Percentiles rank a stretch among this genome's conserved stretches.
Evolutionary conservation across 2,888 invertebrate genomes (phyloP).

Genomic region (Eurytoma californica): DNA sequence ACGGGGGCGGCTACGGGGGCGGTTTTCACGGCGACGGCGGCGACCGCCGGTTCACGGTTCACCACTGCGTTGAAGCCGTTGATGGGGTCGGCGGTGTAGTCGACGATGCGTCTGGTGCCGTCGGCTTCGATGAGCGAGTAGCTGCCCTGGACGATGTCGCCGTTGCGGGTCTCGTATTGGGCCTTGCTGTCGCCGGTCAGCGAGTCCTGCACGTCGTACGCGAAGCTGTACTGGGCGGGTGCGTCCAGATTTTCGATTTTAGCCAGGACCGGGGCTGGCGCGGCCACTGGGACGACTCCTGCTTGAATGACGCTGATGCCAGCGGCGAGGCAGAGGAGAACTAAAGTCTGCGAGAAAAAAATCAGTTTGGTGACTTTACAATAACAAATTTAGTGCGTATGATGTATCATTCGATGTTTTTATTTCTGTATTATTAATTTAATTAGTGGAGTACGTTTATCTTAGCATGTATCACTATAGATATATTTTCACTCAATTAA

Average conservation of each 20-base stretch:
- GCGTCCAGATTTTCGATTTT: slow-evolving; percentile 68
- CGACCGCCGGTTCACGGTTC: slow-evolving; percentile 54
- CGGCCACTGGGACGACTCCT: slow-evolving; percentile 74
- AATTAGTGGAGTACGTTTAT: too few relatives aligned
- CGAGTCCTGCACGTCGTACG: slow-evolving; percentile 71
- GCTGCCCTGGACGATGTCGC: slow-evolving; percentile 70
- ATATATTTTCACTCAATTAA: too few relatives aligned
- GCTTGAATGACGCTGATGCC: slow-evolving; percentile 79
- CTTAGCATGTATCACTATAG: too few relatives aligned
- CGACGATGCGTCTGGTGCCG: slow-evolving; percentile 69
- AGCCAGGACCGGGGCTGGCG: slow-evolving; percentile 61
- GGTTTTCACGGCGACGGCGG: slow-evolving; percentile 50
- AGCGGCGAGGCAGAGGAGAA: slow-evolving; percentile 78
- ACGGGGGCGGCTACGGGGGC: slow-evolving; percentile 37
- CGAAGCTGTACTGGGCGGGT: slow-evolving; percentile 68
- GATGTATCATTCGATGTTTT: too few relatives aligned
- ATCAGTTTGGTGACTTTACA: neutral
- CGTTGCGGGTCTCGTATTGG: slow-evolving; percentile 70
- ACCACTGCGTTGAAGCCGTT: slow-evolving; percentile 60
- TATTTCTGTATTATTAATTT: too few relatives aligned
- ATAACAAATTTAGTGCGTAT: too few relatives aligned
- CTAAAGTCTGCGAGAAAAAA: slow-evolving; percentile 31
- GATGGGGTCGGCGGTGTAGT: slow-evolving; percentile 68
- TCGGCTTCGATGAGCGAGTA: slow-evolving; percentile 72
- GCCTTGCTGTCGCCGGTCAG: slow-evolving; percentile 71